These are phyloP conservation scores for Pipistrellus pipistrellus DNA, from an alignment of 2,797 vertebrate genomes.

Conservation along the genomic window DNA sequence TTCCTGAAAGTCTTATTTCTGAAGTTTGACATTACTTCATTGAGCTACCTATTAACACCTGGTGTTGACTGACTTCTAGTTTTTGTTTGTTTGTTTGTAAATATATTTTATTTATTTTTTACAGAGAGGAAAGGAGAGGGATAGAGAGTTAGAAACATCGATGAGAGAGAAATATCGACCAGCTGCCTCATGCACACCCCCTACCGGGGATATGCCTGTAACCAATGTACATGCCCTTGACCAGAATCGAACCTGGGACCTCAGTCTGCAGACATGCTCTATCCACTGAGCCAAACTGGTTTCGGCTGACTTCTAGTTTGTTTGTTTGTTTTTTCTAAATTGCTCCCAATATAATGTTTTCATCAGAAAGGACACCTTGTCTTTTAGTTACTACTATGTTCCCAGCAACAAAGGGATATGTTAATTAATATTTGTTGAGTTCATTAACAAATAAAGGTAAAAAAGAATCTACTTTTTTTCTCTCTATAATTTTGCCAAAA, in stretches of 20 bases:
- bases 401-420: background rate
- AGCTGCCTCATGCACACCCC: no score
- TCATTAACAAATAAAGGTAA: conserved; percentile 1
- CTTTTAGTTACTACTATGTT: background rate
- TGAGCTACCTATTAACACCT: background rate
- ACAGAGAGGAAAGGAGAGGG: no score
- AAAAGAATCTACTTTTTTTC: background rate
- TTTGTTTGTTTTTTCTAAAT: background rate
- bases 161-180: no score
- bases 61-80: background rate
- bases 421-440: conserved; percentile 2
- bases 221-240: no score
- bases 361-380: background rate
- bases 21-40: conserved; percentile 16
- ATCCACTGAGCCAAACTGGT: background rate
- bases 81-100: background rate
- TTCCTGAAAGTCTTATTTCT: background rate
- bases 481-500: background rate
- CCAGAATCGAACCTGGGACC: no score
- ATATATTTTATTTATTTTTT: no score
- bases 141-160: no score
- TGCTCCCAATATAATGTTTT: background rate
- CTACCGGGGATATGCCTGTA: no score
- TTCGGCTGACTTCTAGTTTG: background rate
- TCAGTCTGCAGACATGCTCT: no score